Evolutionary conservation across 2,888 invertebrate species (phyloP).

Genomic region (Zele albiditarsus): DNA sequence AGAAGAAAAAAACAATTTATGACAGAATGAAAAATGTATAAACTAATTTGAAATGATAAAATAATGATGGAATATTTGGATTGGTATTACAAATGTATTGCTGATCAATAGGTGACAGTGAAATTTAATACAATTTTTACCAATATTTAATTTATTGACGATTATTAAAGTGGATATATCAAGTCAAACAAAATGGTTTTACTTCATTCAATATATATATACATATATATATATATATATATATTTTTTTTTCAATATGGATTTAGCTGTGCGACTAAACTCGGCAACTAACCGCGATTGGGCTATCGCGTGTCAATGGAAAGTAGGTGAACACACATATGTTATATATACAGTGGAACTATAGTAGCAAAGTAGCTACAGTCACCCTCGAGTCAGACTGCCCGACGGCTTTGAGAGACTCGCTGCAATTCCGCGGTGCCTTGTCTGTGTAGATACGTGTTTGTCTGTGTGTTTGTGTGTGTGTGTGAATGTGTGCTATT

Average conservation of each 20-base stretch:
- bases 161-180: constrained; percentile 35
- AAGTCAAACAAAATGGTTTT: constrained; percentile 15
- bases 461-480: background rate
- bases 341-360: constrained; percentile 17
- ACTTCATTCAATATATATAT: constrained; percentile 11
- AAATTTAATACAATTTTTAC: background rate
- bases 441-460: background rate
- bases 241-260: constrained; percentile 21
- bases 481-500: constrained; percentile 24
- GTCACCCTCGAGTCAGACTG: constrained; percentile 36
- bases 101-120: background rate
- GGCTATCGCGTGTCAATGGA: constrained; percentile 45
- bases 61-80: too few relatives aligned
- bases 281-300: constrained; percentile 36
- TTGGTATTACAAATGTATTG: background rate
- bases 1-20: too few relatives aligned
- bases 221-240: background rate
- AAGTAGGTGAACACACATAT: constrained; percentile 42
- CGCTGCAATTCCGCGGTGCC: constrained; percentile 37
- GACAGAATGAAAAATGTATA: too few relatives aligned
- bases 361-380: constrained; percentile 33
- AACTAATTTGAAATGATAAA: too few relatives aligned
- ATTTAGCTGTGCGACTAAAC: constrained; percentile 33
- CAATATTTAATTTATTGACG: constrained; percentile 14
- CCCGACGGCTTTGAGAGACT: constrained; percentile 30